Evolutionary conservation across 2,113 vertebrate genomes (phyloP).

Genomic region (Clinocottus analis): DNA sequence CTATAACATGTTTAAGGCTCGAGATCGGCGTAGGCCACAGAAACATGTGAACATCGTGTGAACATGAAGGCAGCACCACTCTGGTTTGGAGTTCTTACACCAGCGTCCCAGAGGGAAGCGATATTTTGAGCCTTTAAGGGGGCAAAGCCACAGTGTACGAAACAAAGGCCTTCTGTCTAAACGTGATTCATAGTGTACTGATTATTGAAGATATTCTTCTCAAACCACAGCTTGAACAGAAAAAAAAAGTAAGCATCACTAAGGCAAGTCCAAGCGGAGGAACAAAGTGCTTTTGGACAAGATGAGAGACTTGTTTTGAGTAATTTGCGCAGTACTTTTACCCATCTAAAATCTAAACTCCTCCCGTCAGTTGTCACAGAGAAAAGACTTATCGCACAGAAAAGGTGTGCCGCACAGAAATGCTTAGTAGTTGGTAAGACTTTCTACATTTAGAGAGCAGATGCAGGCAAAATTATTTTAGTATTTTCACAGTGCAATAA

Average conservation of each 20-base stretch:
- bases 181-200: slow-evolving; percentile 49
- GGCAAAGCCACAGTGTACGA: slow-evolving; percentile 26
- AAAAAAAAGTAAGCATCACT: slow-evolving; percentile 48
- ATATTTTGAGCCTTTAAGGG: slow-evolving; percentile 21
- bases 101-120: slow-evolving; percentile 16
- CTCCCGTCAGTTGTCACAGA: slow-evolving; percentile 36
- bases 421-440: slow-evolving; percentile 47
- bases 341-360: slow-evolving; percentile 32
- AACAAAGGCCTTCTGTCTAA: slow-evolving; percentile 38
- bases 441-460: slow-evolving; percentile 39
- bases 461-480: slow-evolving; percentile 53
- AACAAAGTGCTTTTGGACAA: slow-evolving; percentile 79
- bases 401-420: slow-evolving; percentile 47
- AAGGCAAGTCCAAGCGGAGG: slow-evolving; percentile 64
- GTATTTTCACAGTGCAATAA: slow-evolving; percentile 79
- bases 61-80: slow-evolving; percentile 75
- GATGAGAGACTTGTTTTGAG: slow-evolving; percentile 49
- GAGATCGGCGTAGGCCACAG: slow-evolving; percentile 79
- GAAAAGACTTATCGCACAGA: slow-evolving; percentile 37
- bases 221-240: slow-evolving; percentile 47
- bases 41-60: slow-evolving; percentile 64
- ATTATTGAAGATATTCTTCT: slow-evolving; percentile 38
- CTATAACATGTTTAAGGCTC: slow-evolving; percentile 91
- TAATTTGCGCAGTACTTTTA: slow-evolving; percentile 65
- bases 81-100: slow-evolving; percentile 48